Evolutionary conservation across 2,888 invertebrate species (phyloP), one percentile per base, ranked within the genome.

Genomic region (Atrina japonica): DNA sequence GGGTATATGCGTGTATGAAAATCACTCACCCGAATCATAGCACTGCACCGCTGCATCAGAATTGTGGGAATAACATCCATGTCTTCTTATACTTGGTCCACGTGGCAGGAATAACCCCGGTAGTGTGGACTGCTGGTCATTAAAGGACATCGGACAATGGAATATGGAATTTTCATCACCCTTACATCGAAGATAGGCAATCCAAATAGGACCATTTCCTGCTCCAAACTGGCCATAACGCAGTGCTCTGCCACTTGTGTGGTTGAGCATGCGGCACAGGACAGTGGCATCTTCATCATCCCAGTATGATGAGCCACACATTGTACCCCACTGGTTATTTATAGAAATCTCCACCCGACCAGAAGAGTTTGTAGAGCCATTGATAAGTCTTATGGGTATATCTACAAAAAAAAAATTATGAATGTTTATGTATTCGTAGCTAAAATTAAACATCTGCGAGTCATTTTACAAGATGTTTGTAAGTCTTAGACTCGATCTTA

Each of bases 221-320:
- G 65, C 73, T 0, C 86, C 84, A 75, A 81, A 86, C 25, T 78
- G 75, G 1, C 78, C 78, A 25, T 76, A 75, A 7, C 63, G 66
- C 1, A 83, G 55, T 1, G 83, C 76, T 25, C 83, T 72, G 3
- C 87, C 87, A 53, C 81, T 80, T 2, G 73, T 77, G 73, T 77
- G 85, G 29, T 80, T 79, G 41, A 85, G 65, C 58, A 80, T 76
- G 0, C 83, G 77, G 72, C 87, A 87, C 9, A 87, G 70, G 0
- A 95, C 94, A 79, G 76, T 74, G 0, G 95, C 95, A 80, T 94
- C 94, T 29, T 91, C 91, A 74, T 94, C 89, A 21, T 93, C 94
- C 85, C 95, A 95, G 80, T 93, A 93, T 77, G 78, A 66, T 3
- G 94, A 94, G 82, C 95, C 95, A 87, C 95, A 95, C 5, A 95